Evolutionary conservation across 2,888 invertebrate species (phyloP), one percentile per base, ranked within the genome.

Genomic region (Himalopsyche tibetana): DNA sequence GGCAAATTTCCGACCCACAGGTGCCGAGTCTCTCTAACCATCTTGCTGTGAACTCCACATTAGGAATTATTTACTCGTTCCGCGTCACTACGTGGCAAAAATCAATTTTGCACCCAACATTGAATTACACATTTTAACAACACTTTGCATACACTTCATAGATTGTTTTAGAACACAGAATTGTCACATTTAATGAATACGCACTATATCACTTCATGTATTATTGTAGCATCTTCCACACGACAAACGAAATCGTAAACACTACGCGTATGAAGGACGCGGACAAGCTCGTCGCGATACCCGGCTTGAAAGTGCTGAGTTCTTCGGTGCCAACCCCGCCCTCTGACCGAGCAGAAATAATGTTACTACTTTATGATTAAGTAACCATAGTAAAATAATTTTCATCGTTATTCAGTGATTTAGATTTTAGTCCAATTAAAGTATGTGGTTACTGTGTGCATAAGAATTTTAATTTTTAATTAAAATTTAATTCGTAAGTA

Each of bases 11-110:
- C 99, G 96, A 99, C 98, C 98, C 98, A 98, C 95, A 99, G 97
- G 96, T 99, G 98, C 96, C 99, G 98, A 96, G 98, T 98, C 98
- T 99, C 98, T 97, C 99, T 98, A 96, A 99, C 99, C 99, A 99
- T 99, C 96, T 97, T 98, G 97, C 96, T 96, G 96, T 96, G 94
- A 95, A 96, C 96, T 96, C 97, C 96, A 96, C 97, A 97, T 97
- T 95, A 95, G 96, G 96, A 95, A 95, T 92, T 92, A 93, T 93
- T 91, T 92, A 92, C 93, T 92, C 92, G 92, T 91, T 92, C 93
- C 93, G 93, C 93, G 93, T 93, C 93, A 93, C 93, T 93, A 93
- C 93, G 93, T 93, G 93, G 93, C 93, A 93, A 93, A 93, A 92
- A 93, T 91, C 92, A 93, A 93, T 93, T 93, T 93, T 92, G 92